Base-by-base conservation (phyloP, 2,888 invertebrate genomes). In the Chloroclystis v-ata region DNA sequence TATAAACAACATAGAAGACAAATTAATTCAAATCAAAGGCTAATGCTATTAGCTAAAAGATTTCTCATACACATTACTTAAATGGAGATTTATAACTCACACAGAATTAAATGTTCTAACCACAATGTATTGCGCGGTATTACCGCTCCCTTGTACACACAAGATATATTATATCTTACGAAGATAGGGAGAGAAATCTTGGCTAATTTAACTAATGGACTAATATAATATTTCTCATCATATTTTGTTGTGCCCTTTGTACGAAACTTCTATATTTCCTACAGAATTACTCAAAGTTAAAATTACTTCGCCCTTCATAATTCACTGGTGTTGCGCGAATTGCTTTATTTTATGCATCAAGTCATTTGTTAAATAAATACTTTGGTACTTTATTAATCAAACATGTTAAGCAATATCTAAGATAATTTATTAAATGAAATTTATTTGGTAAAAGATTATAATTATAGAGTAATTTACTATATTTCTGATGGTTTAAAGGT, bases 121-220 rank as follows among this genome's bases (percentile, higher is more conserved):
- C 84, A 60, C 84, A 80, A 76, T 78, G 72, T 81, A 79, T 78
- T 73, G 75, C 76, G 70, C 67, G 68, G 67, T 66, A 72, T 57
- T 51, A 57, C 49, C 37, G 48, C 68, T 75, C 79, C 82, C 78
- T 72, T 73, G 61, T 65, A 71, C 70, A 71, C 72, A 71, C 73
- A 78, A 82, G 83, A 84, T 82, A 83, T 80, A 81, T 76, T 82
- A 83, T 80, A 81, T 76, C 78, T 76, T 61, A 59, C 61, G 65
- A 68, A 77, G 75, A 77, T 75, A 72, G 80, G 80, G 79, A 71
- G 81, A 75, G 77, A 75, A 79, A 80, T 82, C 80, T 82, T 82
- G 70, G 72, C 77, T 83, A 82, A 85, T 86, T 82, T 83, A 78
- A 82, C 81, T 85, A 84, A 86, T 86, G 84, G 80, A 78, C 71